A percentile compares a stretch with the other conserved stretches of the same genome.
phyloP scores from a whole-genome alignment of 2,113 vertebrate species.

The Bufo bufo region DNA sequence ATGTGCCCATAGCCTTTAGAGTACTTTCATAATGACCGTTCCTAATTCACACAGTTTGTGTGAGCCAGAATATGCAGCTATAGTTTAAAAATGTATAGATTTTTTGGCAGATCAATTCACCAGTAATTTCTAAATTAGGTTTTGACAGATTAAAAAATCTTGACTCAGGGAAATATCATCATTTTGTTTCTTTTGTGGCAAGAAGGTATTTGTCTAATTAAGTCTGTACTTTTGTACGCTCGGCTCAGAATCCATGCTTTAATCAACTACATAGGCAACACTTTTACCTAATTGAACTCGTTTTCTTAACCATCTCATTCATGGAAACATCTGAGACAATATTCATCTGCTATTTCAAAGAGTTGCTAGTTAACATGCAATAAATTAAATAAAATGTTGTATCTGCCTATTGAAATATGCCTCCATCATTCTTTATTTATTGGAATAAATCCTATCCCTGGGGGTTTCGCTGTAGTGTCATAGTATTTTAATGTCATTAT shows the following conservation, averaged over 20 bases:
- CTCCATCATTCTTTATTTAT: background rate
- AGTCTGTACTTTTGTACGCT: background rate
- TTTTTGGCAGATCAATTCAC: background rate
- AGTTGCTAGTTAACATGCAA: background rate
- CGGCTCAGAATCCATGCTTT: background rate
- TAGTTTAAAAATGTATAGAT: background rate
- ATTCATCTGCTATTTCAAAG: background rate
- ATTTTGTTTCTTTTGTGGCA: background rate
- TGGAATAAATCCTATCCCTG: background rate
- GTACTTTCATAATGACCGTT: too few relatives aligned
- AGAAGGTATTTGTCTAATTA: slow-evolving; percentile 23
- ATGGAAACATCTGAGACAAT: background rate
- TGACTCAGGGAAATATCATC: background rate
- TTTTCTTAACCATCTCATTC: background rate
- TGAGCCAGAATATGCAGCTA: background rate
- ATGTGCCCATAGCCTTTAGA: too few relatives aligned
- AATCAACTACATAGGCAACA: slow-evolving; percentile 10
- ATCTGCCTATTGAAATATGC: background rate
- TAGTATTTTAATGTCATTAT: background rate
- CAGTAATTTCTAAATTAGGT: background rate
- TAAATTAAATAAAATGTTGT: slow-evolving; percentile 13
- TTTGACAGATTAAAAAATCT: background rate
- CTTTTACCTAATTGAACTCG: background rate
- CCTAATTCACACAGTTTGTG: background rate
- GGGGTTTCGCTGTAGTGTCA: background rate